A percentile compares a stretch with the other conserved stretches of the same genome.
phyloP scores from a whole-genome alignment of 2,888 invertebrate genomes.

The Xylota sylvarum region DNA sequence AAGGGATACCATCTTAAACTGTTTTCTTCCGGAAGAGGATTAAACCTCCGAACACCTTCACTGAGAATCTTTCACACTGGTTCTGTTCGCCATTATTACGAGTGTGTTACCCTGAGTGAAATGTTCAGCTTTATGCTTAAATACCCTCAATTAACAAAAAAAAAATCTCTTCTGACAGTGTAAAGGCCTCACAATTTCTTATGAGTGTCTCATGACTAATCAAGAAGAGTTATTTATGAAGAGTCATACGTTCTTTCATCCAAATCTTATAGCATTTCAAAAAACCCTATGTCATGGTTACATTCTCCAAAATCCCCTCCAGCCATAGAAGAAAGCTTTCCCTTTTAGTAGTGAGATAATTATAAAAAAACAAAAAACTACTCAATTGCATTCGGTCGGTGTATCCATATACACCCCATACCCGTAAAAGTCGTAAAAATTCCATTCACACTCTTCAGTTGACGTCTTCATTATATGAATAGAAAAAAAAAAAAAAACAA shows the following conservation, averaged over 20 bases:
- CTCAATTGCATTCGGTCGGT: background rate
- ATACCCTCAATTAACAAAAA: too few species aligned
- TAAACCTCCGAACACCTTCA: too few species aligned
- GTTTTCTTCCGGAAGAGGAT: too few species aligned
- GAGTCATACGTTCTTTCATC: background rate
- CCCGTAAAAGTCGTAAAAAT: slow-evolving; percentile 2
- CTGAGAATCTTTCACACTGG: too few species aligned
- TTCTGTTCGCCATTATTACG: too few species aligned
- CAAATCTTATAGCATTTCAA: background rate
- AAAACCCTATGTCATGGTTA: background rate
- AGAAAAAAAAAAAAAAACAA: background rate
- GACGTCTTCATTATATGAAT: background rate
- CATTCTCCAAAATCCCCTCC: background rate
- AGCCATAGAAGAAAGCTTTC: slow-evolving; percentile 4
- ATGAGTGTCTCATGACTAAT: too few species aligned
- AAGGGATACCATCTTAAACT: too few species aligned
- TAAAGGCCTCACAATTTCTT: too few species aligned
- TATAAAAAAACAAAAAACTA: background rate
- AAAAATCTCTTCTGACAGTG: too few species aligned
- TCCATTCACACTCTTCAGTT: slow-evolving; percentile 21
- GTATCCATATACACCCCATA: background rate
- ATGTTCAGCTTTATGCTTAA: too few species aligned
- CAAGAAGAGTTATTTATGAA: too few species aligned
- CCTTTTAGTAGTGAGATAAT: slow-evolving; percentile 18
- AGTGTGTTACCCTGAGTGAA: too few species aligned